Conservation (phyloP, 2,888 invertebrate genomes). For the Neoitamus cyanurus region DNA sequence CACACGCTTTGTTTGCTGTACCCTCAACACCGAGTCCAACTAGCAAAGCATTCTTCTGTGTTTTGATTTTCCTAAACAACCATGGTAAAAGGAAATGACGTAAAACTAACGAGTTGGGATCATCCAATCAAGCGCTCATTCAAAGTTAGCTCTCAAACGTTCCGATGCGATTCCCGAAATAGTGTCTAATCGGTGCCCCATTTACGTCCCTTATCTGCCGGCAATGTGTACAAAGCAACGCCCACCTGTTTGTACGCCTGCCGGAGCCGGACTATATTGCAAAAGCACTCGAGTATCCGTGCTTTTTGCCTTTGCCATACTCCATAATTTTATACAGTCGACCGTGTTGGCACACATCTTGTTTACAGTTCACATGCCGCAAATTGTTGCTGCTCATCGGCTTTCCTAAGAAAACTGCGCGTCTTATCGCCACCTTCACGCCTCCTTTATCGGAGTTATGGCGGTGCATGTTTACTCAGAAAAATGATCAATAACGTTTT, state of each 20-base stretch:
- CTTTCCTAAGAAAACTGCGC: not conserved
- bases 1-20: too few species aligned
- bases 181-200: not conserved
- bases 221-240: not conserved
- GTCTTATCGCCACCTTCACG: not conserved
- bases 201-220: not conserved
- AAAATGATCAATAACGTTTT: not conserved
- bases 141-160: not conserved
- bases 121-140: not conserved
- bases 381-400: not conserved
- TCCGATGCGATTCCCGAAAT: not conserved
- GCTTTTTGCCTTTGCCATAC: too few species aligned
- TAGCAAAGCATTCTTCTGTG: too few species aligned
- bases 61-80: not conserved
- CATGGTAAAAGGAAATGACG: not conserved
- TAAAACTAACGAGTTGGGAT: not conserved
- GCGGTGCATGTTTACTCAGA: not conserved
- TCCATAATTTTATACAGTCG: not conserved
- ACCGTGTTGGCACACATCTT: not conserved
- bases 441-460: not conserved
- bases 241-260: slow-evolving; percentile 1
- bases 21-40: too few species aligned
- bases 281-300: not conserved
- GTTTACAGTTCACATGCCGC: not conserved
- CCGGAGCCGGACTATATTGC: not conserved